Conservation (phyloP, 2,113 vertebrate genomes). For the Albula glossodonta region DNA sequence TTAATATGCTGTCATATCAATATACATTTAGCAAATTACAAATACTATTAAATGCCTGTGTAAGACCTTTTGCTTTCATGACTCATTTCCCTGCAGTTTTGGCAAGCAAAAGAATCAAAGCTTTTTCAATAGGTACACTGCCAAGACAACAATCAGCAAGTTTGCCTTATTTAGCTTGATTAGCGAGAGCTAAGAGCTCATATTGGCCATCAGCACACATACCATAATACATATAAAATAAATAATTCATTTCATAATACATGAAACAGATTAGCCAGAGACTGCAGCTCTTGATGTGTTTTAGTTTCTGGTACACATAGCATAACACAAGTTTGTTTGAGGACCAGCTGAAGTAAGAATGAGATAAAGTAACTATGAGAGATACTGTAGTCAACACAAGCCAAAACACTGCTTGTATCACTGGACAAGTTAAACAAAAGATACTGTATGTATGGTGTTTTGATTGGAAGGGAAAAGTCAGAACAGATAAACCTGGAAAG, state of each 20-base stretch:
- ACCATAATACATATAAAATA: too few relatives aligned
- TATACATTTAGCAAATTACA: background rate
- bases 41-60: too few relatives aligned
- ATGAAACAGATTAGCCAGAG: too few relatives aligned
- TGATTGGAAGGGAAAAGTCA: background rate
- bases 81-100: background rate
- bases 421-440: background rate
- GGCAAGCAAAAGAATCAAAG: background rate
- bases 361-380: background rate
- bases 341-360: background rate
- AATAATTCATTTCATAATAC: too few relatives aligned
- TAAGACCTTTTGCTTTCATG: background rate
- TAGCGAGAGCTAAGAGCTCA: background rate
- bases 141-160: background rate
- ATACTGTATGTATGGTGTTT: background rate
- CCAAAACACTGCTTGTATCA: background rate
- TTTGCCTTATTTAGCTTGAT: constrained; percentile 9
- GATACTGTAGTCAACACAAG: background rate
- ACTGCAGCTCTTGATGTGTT: too few relatives aligned
- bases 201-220: too few relatives aligned
- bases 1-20: background rate
- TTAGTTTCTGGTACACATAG: too few relatives aligned
- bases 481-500: background rate
- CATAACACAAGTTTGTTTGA: background rate
- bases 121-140: background rate